These are phyloP conservation scores for Dasyprocta punctata DNA, from an alignment of 2,113 vertebrate genomes.

Conservation along the genomic window DNA sequence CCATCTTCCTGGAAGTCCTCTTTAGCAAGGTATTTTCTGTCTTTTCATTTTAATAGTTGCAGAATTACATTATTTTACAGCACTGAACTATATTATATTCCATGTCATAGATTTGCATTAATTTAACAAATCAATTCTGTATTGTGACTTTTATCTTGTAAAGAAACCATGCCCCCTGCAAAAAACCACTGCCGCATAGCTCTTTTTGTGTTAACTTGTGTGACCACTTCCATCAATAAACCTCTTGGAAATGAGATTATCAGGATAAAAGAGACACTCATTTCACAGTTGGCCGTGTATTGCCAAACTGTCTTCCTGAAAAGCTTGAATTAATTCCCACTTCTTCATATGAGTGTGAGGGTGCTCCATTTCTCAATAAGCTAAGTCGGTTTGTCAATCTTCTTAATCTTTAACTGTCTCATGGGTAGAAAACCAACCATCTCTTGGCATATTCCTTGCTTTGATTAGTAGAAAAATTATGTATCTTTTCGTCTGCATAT, in stretches of 20 bases:
- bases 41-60: neutral
- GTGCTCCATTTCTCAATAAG: neutral
- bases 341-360: rapidly evolving
- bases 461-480: neutral
- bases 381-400: neutral
- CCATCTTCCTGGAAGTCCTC: neutral
- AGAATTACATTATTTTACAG: neutral
- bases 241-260: neutral
- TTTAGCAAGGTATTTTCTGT: neutral
- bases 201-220: neutral
- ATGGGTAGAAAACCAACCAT: neutral
- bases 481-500: neutral
- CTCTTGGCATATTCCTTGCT: neutral
- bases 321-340: slow-evolving; percentile 7
- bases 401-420: slow-evolving; percentile 18
- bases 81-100: neutral
- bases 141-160: neutral
- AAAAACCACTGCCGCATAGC: rapidly evolving
- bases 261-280: neutral
- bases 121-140: neutral
- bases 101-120: neutral
- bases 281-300: neutral
- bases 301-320: slow-evolving; percentile 1
- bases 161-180: neutral
- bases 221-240: neutral